Percentiles rank a stretch among this genome's conserved stretches.
These are phyloP conservation scores for Actinemys pallida DNA, from an alignment of 2,113 vertebrate genomes.

Conservation along the genomic window DNA sequence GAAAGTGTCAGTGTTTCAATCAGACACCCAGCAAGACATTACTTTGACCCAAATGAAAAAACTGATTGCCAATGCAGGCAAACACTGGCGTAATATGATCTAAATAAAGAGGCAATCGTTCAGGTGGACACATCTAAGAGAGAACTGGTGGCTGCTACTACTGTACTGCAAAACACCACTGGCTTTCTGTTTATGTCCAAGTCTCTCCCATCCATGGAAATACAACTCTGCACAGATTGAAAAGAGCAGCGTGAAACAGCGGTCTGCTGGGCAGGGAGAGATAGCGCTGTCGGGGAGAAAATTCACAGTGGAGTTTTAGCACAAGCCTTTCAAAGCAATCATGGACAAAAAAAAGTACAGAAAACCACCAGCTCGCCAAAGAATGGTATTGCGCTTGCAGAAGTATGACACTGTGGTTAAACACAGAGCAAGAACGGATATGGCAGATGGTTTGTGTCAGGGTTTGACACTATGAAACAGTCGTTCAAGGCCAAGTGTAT, in stretches of 20 bases:
- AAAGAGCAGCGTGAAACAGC: neutral
- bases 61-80: neutral
- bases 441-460: neutral
- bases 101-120: neutral
- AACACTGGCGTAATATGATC: accelerated
- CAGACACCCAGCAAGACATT: neutral
- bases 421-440: neutral
- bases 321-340: neutral
- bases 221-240: neutral
- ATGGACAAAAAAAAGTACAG: neutral
- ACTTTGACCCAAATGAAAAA: neutral
- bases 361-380: neutral
- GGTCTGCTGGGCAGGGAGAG: neutral
- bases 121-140: neutral
- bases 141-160: neutral
- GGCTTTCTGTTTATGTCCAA: neutral
- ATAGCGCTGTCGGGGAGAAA: neutral
- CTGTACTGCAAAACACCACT: neutral
- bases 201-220: neutral
- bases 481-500: neutral
- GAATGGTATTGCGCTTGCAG: neutral
- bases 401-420: neutral
- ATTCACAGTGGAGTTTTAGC: neutral
- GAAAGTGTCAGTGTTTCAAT: neutral
- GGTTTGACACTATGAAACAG: neutral